Conservation (phyloP, 2,113 vertebrate genomes). For the Butorides virescens region DNA sequence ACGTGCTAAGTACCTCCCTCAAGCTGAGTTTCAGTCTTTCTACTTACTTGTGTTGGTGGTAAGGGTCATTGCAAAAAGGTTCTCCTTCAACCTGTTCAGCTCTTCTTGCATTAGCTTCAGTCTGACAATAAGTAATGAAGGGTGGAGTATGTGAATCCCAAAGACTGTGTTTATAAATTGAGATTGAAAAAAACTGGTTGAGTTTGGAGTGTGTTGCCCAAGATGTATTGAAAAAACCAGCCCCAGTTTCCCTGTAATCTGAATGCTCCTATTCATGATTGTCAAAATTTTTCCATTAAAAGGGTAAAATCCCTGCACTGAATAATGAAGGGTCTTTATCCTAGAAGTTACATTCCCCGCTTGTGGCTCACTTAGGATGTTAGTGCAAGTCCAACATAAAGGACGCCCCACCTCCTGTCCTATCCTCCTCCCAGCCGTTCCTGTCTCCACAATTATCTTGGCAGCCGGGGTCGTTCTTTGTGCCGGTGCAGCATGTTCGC, state of each 20-base stretch:
- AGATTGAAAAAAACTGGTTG: not conserved
- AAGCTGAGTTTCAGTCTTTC: not conserved
- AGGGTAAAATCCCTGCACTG: not conserved
- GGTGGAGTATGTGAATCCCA: not conserved
- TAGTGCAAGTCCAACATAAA: not conserved
- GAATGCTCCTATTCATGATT: not conserved
- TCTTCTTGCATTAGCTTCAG: not conserved
- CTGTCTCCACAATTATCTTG: not conserved
- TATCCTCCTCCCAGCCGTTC: not conserved
- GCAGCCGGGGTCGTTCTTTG: not conserved
- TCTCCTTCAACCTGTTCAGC: not conserved
- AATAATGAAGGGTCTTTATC: not conserved
- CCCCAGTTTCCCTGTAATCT: not conserved
- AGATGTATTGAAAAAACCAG: not conserved
- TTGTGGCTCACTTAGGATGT: not conserved
- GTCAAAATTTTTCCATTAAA: not conserved
- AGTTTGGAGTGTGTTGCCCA: not conserved
- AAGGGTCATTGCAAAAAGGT: not conserved
- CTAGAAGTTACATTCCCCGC: not conserved
- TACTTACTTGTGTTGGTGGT: not conserved
- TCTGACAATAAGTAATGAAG: not conserved
- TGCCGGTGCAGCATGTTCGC: not conserved
- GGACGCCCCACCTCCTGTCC: not conserved
- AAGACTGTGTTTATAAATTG: not conserved
- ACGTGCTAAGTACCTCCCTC: not conserved